Evolutionary conservation across 2,888 invertebrate genomes (phyloP).

Genomic region (Notocelia uddmanniana): DNA sequence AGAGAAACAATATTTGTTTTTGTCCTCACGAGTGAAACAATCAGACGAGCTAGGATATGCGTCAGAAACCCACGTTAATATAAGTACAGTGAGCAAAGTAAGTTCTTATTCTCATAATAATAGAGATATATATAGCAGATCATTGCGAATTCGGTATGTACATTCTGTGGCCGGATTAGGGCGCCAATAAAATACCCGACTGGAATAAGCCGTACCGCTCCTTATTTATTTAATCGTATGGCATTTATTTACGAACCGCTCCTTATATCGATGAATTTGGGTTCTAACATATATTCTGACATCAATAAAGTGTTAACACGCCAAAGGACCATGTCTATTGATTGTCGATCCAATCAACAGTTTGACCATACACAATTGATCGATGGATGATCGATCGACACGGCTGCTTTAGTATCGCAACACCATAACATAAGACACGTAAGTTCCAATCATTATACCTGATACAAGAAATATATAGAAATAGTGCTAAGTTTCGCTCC

Average conservation of each 20-base stretch:
- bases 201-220: background rate
- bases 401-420: background rate
- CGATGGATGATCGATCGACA: background rate
- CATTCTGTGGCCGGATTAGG: background rate
- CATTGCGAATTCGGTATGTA: background rate
- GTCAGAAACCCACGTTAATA: background rate
- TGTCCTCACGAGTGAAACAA: background rate
- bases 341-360: background rate
- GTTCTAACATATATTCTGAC: slow-evolving; percentile 3
- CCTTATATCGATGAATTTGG: background rate
- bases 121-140: background rate
- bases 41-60: background rate
- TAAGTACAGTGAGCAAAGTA: background rate
- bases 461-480: slow-evolving; percentile 31
- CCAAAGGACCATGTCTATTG: background rate
- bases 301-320: background rate
- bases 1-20: background rate
- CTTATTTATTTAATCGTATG: too few relatives aligned
- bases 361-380: background rate
- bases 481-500: slow-evolving; percentile 47
- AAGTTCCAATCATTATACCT: slow-evolving; percentile 42
- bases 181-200: background rate
- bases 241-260: too few relatives aligned
- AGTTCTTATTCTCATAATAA: background rate
- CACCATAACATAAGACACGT: slow-evolving; percentile 35